Evolutionary conservation across 2,888 invertebrate species (phyloP), one percentile per base, ranked within the genome.

Genomic region (Heliconius ismenius): DNA sequence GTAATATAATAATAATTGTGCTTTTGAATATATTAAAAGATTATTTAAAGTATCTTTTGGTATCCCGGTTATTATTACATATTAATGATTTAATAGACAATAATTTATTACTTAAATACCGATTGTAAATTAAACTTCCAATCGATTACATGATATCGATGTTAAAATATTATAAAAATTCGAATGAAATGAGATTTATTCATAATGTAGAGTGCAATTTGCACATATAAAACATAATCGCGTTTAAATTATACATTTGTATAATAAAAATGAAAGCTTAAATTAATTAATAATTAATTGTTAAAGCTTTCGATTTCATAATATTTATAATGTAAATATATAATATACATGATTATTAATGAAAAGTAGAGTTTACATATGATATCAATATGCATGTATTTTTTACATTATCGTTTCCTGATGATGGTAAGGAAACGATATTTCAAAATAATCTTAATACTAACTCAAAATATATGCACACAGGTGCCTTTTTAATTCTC

Each of bases 201-300:
- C 6, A 15, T 13, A 39, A 11, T 26, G 28, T 28, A 63, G 28
- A 63, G 11, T 26, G 60, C 9, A n/a, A 39, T 65, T 32, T 21
- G 28, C 63, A 9, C 28, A 1, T 32, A 64, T 64, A 32, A 63
- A 28, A 64, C 28, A 67, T 39, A 65, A 67, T 67, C 24, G 24
- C 39, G 7, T 24, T 65, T 67, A 32, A 43, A 67, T 67, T 26
- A 43, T 67, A 15, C 24, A 24, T 43, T 43, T 67, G 24, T 18
- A 43, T 67, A 67, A 67, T 43, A 43, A 67, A 43, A 67, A 67
- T 39, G 24, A 39, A 67, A 67, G 67, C 39, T 26, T 67, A 43
- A 9, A 43, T 67, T 67, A 67, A 43, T 39, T 24, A 26, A 24
- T 67, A 43, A 15, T 67, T 39, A 39, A 15, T 9, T 11, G 24